Evolutionary conservation across 2,888 invertebrate species (phyloP), one percentile per base, ranked within the genome.

Genomic region (Tipula unca): DNA sequence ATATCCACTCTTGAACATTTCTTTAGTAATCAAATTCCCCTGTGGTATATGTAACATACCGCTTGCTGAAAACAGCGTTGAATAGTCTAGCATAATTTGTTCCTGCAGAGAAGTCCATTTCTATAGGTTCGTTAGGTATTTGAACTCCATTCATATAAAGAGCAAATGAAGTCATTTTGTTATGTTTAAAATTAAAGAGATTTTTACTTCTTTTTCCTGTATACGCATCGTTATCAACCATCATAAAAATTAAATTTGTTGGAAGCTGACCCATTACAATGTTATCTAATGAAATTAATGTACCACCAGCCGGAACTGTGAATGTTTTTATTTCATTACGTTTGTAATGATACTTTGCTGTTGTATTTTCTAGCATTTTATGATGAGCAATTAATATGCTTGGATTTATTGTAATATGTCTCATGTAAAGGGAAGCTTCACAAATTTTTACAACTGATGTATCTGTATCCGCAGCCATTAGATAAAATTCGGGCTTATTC

Each of bases 341-440:
- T n/a, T n/a, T n/a, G n/a, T n/a, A n/a, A n/a, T n/a, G n/a, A n/a
- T n/a, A n/a, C n/a, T n/a, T n/a, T n/a, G n/a, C n/a, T n/a, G n/a
- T n/a, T n/a, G n/a, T n/a, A n/a, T n/a, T n/a, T n/a, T n/a, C n/a
- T n/a, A n/a, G n/a, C n/a, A n/a, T n/a, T n/a, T n/a, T n/a, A n/a
- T n/a, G n/a, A n/a, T n/a, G n/a, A n/a, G n/a, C 86, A 4, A 85
- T 0, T 1, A 86, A 20, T 17, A 85, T 84, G 6, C 20, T 14
- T 29, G 86, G 86, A 36, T 85, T 86, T 17, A 85, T 13, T 4
- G 85, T 85, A 3, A 48, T 42, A 54, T 85, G 54, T 13, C 69
- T 48, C 20, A 84, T 32, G 36, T 48, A 86, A 25, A 86, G n/a
- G 14, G 36, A 69, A 1, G 86, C 86, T 25, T 86, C 86, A 35